phyloP scores from a whole-genome alignment of 2,888 invertebrate species.

The Chrysodeixis includens region DNA sequence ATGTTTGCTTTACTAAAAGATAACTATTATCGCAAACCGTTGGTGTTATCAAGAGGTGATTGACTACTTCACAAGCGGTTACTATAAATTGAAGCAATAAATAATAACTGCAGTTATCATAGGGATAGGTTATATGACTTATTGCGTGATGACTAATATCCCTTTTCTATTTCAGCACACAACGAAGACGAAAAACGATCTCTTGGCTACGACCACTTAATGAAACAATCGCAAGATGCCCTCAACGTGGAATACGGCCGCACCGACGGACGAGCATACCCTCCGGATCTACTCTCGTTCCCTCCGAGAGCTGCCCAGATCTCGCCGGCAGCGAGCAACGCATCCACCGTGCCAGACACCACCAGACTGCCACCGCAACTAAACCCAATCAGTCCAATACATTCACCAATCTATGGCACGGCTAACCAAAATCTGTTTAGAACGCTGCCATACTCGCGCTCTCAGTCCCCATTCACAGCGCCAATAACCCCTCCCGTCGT shows the following conservation, averaged over 20 bases:
- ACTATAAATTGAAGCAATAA: not conserved
- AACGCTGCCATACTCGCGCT: slow-evolving; percentile 94
- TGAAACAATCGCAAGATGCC: slow-evolving; percentile 88
- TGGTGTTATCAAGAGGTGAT: slow-evolving; percentile 14
- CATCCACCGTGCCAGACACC: slow-evolving; percentile 94
- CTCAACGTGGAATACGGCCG: slow-evolving; percentile 89
- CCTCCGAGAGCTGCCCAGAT: slow-evolving; percentile 92
- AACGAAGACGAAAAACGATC: slow-evolving; percentile 93
- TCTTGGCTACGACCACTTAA: slow-evolving; percentile 90
- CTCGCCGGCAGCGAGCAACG: slow-evolving; percentile 94
- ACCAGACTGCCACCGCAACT: slow-evolving; percentile 90
- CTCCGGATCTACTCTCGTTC: slow-evolving; percentile 95
- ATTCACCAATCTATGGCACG: slow-evolving; percentile 91
- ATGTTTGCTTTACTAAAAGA: slow-evolving; percentile 30
- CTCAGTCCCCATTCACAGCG: slow-evolving; percentile 93
- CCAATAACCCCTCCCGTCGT: slow-evolving; percentile 90
- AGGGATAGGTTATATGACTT: not conserved
- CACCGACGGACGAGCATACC: slow-evolving; percentile 90
- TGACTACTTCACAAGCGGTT: slow-evolving; percentile 10
- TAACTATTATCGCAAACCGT: slow-evolving; percentile 22
- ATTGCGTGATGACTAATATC: not conserved
- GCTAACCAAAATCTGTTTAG: slow-evolving; percentile 92
- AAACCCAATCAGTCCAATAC: slow-evolving; percentile 91
- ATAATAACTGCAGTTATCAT: not conserved
- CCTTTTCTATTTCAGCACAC: slow-evolving; percentile 82